Evolutionary conservation across 2,113 vertebrate genomes (phyloP), one percentile per base, ranked within the genome.

Genomic region (Gambusia affinis): DNA sequence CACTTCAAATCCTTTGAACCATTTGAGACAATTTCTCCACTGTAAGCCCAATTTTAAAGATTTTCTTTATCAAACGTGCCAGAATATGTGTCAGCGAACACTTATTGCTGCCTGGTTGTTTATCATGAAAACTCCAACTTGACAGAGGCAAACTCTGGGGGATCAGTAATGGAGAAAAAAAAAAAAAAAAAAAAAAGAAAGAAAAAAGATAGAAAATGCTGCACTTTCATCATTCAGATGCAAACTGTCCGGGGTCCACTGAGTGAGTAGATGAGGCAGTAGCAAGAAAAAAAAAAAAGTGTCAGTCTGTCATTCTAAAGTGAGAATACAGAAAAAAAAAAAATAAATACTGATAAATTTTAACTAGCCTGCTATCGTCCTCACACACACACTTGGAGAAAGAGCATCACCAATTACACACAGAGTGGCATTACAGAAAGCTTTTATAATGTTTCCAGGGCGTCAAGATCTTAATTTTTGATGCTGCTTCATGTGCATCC

Each of bases 401-500:
- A 79, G 71, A 87, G 80, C 76, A 81, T 79, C 79, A 79, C 80
- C 86, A 92, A 91, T 89, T 89, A 90, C 86, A 83, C 90, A 87
- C 78, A 73, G 69, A 83, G 88, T 57, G 22, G 78, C 81, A 78
- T 91, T 88, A 87, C 84, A 87, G 86, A 88, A 90, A 83, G 85
- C 80, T 88, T 94, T 94, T 92, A 88, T 88, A 78, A 88, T 85
- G 87, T 84, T 92, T 93, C 83, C 85, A 84, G 83, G 86, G 88
- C 65, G 75, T 86, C 88, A 86, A 87, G 88, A 93, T 89, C 86
- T 92, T 86, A 85, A 93, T 93, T 93, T 92, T 92, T 94, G 88
- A 92, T 91, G 87, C 79, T 14, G 74, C 77, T 89, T 84, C 80
- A 79, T 91, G 88, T 87, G 87, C 88, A 83, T 85, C 77, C 76